A percentile compares a stretch with the other conserved stretches of the same genome.
Evolutionary conservation across 2,113 vertebrate species (phyloP).

Genomic region (Epinephelus lanceolatus): DNA sequence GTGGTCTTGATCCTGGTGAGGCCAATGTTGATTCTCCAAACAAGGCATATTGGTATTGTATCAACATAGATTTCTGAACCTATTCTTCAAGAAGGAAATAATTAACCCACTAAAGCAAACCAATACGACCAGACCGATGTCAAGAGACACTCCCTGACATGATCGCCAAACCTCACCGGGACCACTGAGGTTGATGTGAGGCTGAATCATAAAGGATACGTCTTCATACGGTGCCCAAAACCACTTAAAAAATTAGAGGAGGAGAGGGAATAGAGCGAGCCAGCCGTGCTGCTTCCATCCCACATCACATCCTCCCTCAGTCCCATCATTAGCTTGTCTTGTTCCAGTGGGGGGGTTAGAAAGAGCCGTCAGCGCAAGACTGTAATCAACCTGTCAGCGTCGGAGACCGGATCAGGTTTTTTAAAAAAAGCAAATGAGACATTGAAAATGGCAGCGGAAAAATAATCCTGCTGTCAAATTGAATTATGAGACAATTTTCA

Average conservation of each 20-base stretch:
- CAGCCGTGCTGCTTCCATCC: conserved; percentile 34
- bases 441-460: conserved; percentile 12
- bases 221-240: conserved; percentile 41
- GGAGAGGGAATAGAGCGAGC: conserved; percentile 4
- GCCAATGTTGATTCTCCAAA: neutral
- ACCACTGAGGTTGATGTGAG: conserved; percentile 42
- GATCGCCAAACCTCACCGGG: conserved; percentile 45
- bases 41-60: neutral
- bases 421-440: conserved; percentile 23
- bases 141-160: conserved; percentile 52
- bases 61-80: neutral
- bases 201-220: conserved; percentile 52
- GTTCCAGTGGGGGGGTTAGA: conserved; percentile 1
- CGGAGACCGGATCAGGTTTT: conserved; percentile 13
- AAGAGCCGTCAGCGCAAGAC: conserved; percentile 35
- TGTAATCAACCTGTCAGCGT: conserved; percentile 66
- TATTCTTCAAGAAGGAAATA: conserved; percentile 1
- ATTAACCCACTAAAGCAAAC: conserved; percentile 40
- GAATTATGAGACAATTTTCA: neutral
- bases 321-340: conserved; percentile 46
- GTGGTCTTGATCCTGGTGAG: neutral
- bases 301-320: conserved; percentile 49
- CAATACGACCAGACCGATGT: conserved; percentile 33
- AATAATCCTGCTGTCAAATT: conserved; percentile 19
- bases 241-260: conserved; percentile 57